A percentile compares a stretch with the other conserved stretches of the same genome.
phyloP scores from a whole-genome alignment of 2,888 invertebrate species.

The Elegia similella region DNA sequence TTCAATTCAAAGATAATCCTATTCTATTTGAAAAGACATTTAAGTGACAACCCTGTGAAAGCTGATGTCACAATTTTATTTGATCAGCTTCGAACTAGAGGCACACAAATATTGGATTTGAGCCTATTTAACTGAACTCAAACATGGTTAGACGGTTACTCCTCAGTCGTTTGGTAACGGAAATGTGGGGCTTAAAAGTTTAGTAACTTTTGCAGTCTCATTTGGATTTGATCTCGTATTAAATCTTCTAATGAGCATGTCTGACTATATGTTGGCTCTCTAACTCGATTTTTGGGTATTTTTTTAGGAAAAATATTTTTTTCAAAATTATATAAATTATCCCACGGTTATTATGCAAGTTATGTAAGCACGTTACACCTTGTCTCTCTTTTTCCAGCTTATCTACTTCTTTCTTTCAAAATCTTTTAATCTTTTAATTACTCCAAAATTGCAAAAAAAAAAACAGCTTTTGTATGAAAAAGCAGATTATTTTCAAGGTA shows the following conservation, averaged over 20 bases:
- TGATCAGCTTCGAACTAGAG: slow-evolving; percentile 44
- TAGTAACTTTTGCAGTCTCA: slow-evolving; percentile 13
- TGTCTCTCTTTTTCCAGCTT: no score
- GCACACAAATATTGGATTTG: slow-evolving; percentile 45
- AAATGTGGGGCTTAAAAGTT: slow-evolving; percentile 12
- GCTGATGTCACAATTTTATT: slow-evolving; percentile 43
- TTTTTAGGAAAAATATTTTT: no score
- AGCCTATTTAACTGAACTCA: slow-evolving; percentile 40
- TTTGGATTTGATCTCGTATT: not conserved
- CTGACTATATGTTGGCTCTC: not conserved
- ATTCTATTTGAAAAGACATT: not conserved
- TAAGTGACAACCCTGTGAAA: slow-evolving; percentile 18
- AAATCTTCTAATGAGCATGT: not conserved
- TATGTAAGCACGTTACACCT: no score
- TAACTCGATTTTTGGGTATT: not conserved
- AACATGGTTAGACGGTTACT: slow-evolving; percentile 27
- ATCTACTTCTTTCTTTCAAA: no score
- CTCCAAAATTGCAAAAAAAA: no score
- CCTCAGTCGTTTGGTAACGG: slow-evolving; percentile 19
- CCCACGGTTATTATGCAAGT: no score
- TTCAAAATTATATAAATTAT: no score
- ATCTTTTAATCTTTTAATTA: no score
- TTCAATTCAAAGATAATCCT: no score
- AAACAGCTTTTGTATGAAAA: no score
- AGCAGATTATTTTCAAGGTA: no score